Conservation (phyloP, 1,140 invertebrate species). For the Drosophila mojavensis region DNA sequence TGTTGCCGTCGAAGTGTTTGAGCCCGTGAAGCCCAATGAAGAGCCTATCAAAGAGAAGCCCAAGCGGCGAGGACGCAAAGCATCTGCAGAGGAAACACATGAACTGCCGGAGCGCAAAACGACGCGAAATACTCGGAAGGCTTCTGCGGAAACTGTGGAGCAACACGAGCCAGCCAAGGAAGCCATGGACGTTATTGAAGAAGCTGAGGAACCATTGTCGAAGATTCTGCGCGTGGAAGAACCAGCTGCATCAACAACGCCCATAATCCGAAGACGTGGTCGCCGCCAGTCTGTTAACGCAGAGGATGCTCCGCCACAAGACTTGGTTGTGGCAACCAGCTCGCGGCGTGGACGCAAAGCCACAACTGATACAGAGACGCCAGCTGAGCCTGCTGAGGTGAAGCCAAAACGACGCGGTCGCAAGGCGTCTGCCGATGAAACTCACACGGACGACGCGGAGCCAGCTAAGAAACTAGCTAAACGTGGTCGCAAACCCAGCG, state of each 20-base stretch:
- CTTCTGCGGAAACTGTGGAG: slow-evolving; percentile 18
- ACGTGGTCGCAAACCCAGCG: slow-evolving; percentile 29
- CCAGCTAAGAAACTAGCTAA: slow-evolving; percentile 4
- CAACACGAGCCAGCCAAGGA: not conserved
- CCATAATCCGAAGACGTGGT: not conserved
- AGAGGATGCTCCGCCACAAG: not conserved
- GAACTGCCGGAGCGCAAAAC: slow-evolving; percentile 4
- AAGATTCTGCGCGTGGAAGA: slow-evolving; percentile 8
- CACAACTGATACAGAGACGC: slow-evolving; percentile 2
- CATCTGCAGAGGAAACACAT: slow-evolving; percentile 19
- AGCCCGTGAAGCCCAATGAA: not conserved
- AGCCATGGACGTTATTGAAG: slow-evolving; percentile 14
- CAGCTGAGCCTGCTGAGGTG: not conserved
- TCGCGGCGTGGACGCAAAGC: slow-evolving; percentile 16
- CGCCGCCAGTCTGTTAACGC: slow-evolving; percentile 5
- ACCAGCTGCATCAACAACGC: not conserved
- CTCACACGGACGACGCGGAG: not conserved
- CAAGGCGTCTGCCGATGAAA: slow-evolving; percentile 10
- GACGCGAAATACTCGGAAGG: slow-evolving; percentile 9
- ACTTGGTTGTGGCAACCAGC: not conserved
- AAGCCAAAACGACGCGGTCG: slow-evolving; percentile 23
- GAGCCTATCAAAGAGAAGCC: slow-evolving; percentile 23
- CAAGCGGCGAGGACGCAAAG: slow-evolving; percentile 32
- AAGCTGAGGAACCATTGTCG: slow-evolving; percentile 4
- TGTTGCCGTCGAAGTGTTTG: not conserved